These are phyloP conservation scores for Mallotus villosus DNA, from an alignment of 2,797 vertebrate genomes.

Conservation along the genomic window DNA sequence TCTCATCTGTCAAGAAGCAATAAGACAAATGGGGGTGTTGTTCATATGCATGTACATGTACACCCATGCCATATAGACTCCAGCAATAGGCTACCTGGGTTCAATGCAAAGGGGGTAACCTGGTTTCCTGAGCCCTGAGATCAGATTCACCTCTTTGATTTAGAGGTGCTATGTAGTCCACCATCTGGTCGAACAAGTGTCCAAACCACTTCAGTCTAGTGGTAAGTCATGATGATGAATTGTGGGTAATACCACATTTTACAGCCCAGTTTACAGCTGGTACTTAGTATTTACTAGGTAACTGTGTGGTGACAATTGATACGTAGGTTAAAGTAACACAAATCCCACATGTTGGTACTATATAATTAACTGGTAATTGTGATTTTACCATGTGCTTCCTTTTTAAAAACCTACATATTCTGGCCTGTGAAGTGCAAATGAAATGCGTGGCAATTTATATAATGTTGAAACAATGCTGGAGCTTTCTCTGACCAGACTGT, in stretches of 20 bases:
- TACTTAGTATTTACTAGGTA: slow-evolving; percentile 2
- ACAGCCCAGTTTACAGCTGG: slow-evolving; percentile 29
- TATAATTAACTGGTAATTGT: slow-evolving; percentile 2
- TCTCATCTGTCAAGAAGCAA: slow-evolving; percentile 55
- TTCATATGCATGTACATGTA: slow-evolving; percentile 46
- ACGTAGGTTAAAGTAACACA: neutral
- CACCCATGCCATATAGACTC: slow-evolving; percentile 37
- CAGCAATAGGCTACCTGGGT: slow-evolving; percentile 54
- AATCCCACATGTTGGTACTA: neutral
- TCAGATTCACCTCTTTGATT: slow-evolving; percentile 51
- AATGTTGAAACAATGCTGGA: neutral
- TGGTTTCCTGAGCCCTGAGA: slow-evolving; percentile 57
- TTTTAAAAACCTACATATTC: neutral
- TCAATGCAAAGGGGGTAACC: slow-evolving; percentile 60
- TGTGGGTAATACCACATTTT: slow-evolving; percentile 40
- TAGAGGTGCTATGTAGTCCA: slow-evolving; percentile 35
- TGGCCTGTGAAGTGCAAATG: neutral
- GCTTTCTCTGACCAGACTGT: neutral
- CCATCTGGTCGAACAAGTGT: slow-evolving; percentile 45
- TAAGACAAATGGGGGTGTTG: slow-evolving; percentile 52
- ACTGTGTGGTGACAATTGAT: neutral
- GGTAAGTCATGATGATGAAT: slow-evolving; percentile 41
- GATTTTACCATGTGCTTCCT: neutral
- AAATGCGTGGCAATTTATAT: neutral
- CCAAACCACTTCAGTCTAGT: slow-evolving; percentile 30